Percentiles rank a stretch among this genome's conserved stretches.
phyloP scores from a whole-genome alignment of 1,140 invertebrate genomes.

The Polypedilum pembai region DNA sequence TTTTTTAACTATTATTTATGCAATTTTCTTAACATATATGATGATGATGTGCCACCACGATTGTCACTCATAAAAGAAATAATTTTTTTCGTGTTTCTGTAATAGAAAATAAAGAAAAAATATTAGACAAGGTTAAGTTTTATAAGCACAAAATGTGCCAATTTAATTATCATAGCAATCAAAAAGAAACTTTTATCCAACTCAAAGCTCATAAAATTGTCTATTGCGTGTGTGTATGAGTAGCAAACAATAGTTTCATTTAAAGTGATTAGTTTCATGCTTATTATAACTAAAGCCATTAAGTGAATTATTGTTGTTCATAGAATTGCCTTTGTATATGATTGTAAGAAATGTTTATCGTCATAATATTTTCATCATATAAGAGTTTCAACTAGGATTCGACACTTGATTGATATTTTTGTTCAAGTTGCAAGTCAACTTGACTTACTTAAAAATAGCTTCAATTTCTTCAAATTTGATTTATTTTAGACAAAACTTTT shows the following conservation, averaged over 20 bases:
- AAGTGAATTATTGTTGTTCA: neutral
- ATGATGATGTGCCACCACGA: neutral
- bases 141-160: neutral
- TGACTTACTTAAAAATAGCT: too few relatives aligned
- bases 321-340: too few relatives aligned
- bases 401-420: too few relatives aligned
- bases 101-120: neutral
- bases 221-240: too few relatives aligned
- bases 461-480: too few relatives aligned
- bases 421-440: too few relatives aligned
- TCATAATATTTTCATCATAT: too few relatives aligned
- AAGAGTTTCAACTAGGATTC: too few relatives aligned
- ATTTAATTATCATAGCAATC: neutral
- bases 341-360: too few relatives aligned
- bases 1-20: conserved; percentile 4
- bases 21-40: neutral
- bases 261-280: neutral
- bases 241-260: neutral
- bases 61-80: conserved; percentile 11
- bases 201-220: neutral
- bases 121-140: neutral
- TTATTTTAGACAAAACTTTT: too few relatives aligned
- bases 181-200: neutral
- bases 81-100: neutral
- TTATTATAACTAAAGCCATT: conserved; percentile 6